Evolutionary conservation across 1,140 invertebrate species (phyloP), one percentile per base, ranked within the genome.

Genomic region (Meloidogyne exigua): DNA sequence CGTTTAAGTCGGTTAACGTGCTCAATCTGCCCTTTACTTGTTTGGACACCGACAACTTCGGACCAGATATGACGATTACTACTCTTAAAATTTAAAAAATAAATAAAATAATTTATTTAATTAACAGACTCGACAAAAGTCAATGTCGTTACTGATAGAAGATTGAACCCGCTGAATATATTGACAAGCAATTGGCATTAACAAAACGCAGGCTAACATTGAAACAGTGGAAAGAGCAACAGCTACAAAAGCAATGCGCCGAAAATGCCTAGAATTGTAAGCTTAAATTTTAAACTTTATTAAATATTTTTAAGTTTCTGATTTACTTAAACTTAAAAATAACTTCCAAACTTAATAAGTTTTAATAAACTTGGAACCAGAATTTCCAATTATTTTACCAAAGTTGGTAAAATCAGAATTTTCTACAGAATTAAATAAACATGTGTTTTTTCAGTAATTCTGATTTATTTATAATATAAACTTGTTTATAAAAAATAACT

Each of bases 141-240:
- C 82, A 28, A 86, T 77, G 76, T 86, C 85, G 49, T 75, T 84
- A 15, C 76, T 72, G 18, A 86, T 72, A 49, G 80, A 80, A 26
- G 76, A 79, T 42, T 86, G 85, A 66, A 86, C 77, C 25, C 84
- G 79, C 69, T 86, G 85, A 32, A 86, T 76, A 68, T 86, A 83
- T 67, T 87, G 85, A 75, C 87, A 87, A 28, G 82, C 78, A 12
- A 86, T 73, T 39, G 85, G 85, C 67, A 87, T 64, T 18, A 85
- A 21, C 13, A 86, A 73, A 18, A 87, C 80, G 72, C 82, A 87
- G 1, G 80, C 78, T 32, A 86, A 69, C 80, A 86, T 87, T 21
- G 85, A 86, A 25, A 86, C 81, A 5, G 85, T 86, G 23, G 85
- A 87, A 36, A 87, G 71, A 12, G 84, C 85, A 32, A 86, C 85